Conservation (phyloP, 2,888 invertebrate genomes). For the Tortricodes alternella region DNA sequence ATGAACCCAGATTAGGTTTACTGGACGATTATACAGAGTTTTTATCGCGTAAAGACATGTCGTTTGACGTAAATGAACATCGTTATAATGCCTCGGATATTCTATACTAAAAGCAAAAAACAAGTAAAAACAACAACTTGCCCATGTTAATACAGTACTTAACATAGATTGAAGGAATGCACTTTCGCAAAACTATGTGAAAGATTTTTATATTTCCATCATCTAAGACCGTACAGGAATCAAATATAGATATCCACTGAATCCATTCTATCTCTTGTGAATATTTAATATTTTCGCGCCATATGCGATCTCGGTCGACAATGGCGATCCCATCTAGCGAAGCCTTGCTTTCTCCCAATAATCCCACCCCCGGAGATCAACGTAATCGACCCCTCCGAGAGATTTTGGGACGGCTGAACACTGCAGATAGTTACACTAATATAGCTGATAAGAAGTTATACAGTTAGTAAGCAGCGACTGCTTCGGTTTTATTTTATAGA, state of each 20-base stretch:
- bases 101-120: too few relatives aligned
- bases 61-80: too few relatives aligned
- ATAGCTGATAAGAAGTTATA: constrained; percentile 1
- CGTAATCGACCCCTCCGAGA: constrained; percentile 32
- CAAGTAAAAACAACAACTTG: too few relatives aligned
- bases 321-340: constrained; percentile 51
- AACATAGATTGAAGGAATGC: too few relatives aligned
- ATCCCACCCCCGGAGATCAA: constrained; percentile 59
- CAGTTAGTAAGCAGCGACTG: neutral
- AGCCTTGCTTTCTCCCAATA: constrained; percentile 58
- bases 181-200: neutral
- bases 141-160: too few relatives aligned
- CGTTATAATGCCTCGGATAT: too few relatives aligned
- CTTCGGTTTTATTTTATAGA: neutral
- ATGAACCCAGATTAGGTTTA: constrained; percentile 43
- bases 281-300: constrained; percentile 69
- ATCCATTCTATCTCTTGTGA: constrained; percentile 54
- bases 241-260: constrained; percentile 33
- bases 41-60: constrained; percentile 5
- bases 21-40: constrained; percentile 24
- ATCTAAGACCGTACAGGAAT: constrained; percentile 19
- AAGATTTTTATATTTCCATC: constrained; percentile 7
- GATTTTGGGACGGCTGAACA: constrained; percentile 24
- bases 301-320: constrained; percentile 59
- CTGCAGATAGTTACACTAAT: constrained; percentile 19